phyloP scores from a whole-genome alignment of 53 echinoderm and acorn worm species.

The Arbacia lixula region DNA sequence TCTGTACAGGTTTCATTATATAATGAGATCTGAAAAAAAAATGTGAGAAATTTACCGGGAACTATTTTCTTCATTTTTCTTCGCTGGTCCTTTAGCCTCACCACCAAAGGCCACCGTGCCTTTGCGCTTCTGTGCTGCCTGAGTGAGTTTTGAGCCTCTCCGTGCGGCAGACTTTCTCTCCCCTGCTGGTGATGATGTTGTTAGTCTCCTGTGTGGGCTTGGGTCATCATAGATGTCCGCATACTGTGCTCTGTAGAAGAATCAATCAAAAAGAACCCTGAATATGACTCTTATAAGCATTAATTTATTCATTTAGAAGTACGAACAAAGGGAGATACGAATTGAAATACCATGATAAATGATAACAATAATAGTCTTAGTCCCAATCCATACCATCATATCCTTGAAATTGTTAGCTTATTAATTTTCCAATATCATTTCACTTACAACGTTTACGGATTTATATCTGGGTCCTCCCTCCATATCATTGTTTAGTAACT shows the following conservation, averaged over 20 bases:
- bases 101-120: slow-evolving; percentile 73
- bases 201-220: not conserved
- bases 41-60: not conserved
- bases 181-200: not conserved
- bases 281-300: not conserved
- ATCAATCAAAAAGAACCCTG: not conserved
- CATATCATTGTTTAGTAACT: no score
- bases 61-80: not conserved
- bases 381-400: no score
- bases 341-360: no score
- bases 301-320: no score
- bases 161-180: not conserved
- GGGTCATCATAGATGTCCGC: slow-evolving; percentile 65
- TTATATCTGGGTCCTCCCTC: no score
- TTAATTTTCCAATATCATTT: no score
- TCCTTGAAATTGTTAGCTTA: no score
- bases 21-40: not conserved
- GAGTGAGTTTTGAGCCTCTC: slow-evolving; percentile 11
- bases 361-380: no score
- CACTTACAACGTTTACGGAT: no score
- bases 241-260: slow-evolving; percentile 62
- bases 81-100: slow-evolving; percentile 15
- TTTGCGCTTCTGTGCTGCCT: slow-evolving; percentile 50
- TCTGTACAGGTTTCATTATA: no score
- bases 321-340: no score